Evolutionary conservation across 1,140 invertebrate genomes (phyloP).

Genomic region (Drusus annulatus): DNA sequence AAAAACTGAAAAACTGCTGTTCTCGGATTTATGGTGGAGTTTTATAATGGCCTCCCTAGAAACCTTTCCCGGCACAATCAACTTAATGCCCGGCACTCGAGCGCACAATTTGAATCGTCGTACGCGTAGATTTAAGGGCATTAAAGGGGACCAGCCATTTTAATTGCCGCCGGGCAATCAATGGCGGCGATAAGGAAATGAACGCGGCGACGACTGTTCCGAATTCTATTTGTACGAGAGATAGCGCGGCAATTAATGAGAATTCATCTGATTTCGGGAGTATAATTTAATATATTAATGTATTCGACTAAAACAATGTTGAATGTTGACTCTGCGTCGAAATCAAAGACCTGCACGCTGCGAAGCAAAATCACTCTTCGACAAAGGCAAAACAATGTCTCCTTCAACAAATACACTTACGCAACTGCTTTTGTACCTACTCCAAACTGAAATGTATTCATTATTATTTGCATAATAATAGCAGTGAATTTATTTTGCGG

Average conservation of each 20-base stretch:
- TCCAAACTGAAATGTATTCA: too few species aligned
- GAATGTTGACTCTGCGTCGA: not conserved
- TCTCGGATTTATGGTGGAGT: constrained; percentile 15
- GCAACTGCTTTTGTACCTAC: too few species aligned
- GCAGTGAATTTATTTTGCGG: too few species aligned
- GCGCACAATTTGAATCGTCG: constrained; percentile 9
- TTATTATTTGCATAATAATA: too few species aligned
- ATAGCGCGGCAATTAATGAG: not conserved
- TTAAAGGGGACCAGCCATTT: not conserved
- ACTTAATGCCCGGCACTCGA: constrained; percentile 12
- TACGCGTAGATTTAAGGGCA: not conserved
- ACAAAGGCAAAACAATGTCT: too few species aligned
- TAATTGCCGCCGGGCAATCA: constrained; percentile 12
- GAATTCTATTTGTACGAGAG: not conserved
- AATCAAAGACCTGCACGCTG: too few species aligned
- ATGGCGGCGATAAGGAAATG: constrained; percentile 14
- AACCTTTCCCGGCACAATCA: constrained; percentile 7
- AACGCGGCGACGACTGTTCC: not conserved
- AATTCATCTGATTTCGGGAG: not conserved
- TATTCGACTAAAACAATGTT: not conserved
- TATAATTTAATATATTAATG: constrained; percentile 1
- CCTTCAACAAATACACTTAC: too few species aligned
- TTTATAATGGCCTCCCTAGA: constrained; percentile 26
- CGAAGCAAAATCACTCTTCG: too few species aligned
- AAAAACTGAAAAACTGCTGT: constrained; percentile 4